phyloP scores from a whole-genome alignment of 1,140 invertebrate genomes.

The Mizuhopecten yessoensis region DNA sequence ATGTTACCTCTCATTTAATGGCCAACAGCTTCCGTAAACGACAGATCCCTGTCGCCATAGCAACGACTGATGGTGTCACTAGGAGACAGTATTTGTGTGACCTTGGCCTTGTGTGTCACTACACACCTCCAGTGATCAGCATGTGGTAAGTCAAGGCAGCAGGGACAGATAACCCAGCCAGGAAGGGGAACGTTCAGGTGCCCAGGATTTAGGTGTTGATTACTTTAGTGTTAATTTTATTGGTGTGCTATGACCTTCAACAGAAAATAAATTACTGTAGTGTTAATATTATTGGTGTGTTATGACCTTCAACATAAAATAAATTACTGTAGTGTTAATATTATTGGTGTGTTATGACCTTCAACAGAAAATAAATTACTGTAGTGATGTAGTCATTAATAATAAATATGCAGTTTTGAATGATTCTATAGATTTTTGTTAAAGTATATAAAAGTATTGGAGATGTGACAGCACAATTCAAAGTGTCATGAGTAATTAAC shows the following conservation, averaged over 20 bases:
- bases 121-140: conserved; percentile 21
- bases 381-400: too few species aligned
- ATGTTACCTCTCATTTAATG: conserved; percentile 24
- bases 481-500: too few species aligned
- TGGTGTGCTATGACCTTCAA: too few species aligned
- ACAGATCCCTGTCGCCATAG: conserved; percentile 10
- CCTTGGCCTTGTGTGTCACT: conserved; percentile 31
- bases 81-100: conserved; percentile 7
- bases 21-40: conserved; percentile 13
- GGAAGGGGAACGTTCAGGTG: background rate
- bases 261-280: background rate
- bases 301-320: too few species aligned
- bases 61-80: conserved; percentile 27
- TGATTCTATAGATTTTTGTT: too few species aligned
- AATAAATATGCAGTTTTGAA: too few species aligned
- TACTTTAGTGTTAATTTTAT: background rate
- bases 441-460: too few species aligned
- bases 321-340: background rate
- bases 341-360: too few species aligned
- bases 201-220: background rate
- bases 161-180: background rate
- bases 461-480: too few species aligned
- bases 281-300: too few species aligned
- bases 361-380: too few species aligned
- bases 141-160: conserved; percentile 21